phyloP scores from a whole-genome alignment of 2,113 vertebrate species.

The Pithys albifrons region DNA sequence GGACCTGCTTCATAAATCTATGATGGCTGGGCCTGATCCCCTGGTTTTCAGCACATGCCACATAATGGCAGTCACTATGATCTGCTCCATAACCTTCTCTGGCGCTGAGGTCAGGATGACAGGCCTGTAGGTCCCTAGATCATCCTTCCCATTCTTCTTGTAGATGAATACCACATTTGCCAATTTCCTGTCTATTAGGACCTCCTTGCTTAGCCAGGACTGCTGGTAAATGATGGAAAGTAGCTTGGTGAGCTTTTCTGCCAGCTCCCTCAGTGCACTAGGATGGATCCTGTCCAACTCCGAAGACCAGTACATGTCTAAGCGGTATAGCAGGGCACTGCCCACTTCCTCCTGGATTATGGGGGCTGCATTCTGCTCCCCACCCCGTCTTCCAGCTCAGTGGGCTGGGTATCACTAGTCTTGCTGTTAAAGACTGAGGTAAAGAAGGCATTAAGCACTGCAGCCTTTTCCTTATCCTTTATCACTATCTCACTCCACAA shows the following conservation, averaged over 20 bases:
- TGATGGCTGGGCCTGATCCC: background rate
- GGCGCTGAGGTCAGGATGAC: fast-evolving
- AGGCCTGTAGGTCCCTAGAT: background rate
- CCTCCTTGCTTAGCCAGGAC: background rate
- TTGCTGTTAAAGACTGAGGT: background rate
- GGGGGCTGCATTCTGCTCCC: background rate
- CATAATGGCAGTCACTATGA: background rate
- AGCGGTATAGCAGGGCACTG: background rate
- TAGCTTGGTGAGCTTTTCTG: background rate
- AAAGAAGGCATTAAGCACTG: background rate
- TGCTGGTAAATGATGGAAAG: background rate
- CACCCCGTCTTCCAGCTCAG: background rate
- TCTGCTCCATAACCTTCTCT: background rate
- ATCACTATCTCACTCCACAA: background rate
- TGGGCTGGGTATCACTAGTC: background rate
- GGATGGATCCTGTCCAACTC: background rate
- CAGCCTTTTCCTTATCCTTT: background rate
- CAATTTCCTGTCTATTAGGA: background rate
- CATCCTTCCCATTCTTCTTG: background rate
- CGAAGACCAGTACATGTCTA: background rate
- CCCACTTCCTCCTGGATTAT: background rate
- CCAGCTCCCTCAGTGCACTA: background rate
- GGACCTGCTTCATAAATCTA: background rate
- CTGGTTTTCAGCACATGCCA: background rate
- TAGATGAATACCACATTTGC: background rate